Evolutionary conservation across 2,888 invertebrate species (phyloP).

Genomic region (Dorcus hopei): DNA sequence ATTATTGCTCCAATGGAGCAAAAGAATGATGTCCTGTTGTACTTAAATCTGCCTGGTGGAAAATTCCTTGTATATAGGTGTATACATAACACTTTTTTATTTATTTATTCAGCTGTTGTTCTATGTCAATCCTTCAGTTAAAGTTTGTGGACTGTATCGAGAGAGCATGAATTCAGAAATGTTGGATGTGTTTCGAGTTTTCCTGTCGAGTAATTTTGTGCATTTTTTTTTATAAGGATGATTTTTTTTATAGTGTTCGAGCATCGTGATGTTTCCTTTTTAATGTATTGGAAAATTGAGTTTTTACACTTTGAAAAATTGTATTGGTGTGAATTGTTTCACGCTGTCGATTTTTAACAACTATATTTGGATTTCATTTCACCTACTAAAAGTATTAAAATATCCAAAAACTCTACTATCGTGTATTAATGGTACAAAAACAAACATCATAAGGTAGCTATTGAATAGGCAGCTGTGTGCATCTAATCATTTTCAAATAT

Average conservation of each 20-base stretch:
- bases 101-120: slow-evolving; percentile 6
- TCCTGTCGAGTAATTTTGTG: not conserved
- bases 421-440: not conserved
- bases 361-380: not conserved
- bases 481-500: slow-evolving; percentile 1
- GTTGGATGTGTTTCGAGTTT: not conserved
- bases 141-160: slow-evolving; percentile 3
- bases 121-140: slow-evolving; percentile 4
- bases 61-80: not conserved
- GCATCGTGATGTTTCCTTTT: not conserved
- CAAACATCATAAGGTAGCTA: not conserved
- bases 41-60: not conserved
- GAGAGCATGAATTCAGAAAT: slow-evolving; percentile 1
- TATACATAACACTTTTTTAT: slow-evolving; percentile 4
- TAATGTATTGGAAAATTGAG: not conserved
- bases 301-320: not conserved
- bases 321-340: not conserved
- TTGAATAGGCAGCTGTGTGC: slow-evolving; percentile 1
- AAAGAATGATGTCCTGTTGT: not conserved
- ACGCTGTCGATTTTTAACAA: not conserved
- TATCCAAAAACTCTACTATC: not conserved
- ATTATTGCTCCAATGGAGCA: slow-evolving; percentile 19
- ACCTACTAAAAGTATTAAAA: not conserved
- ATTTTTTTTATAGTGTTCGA: slow-evolving; percentile 12
- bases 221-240: slow-evolving; percentile 13